Conservation (phyloP, 2,797 vertebrate genomes). For the Natrix natrix region DNA sequence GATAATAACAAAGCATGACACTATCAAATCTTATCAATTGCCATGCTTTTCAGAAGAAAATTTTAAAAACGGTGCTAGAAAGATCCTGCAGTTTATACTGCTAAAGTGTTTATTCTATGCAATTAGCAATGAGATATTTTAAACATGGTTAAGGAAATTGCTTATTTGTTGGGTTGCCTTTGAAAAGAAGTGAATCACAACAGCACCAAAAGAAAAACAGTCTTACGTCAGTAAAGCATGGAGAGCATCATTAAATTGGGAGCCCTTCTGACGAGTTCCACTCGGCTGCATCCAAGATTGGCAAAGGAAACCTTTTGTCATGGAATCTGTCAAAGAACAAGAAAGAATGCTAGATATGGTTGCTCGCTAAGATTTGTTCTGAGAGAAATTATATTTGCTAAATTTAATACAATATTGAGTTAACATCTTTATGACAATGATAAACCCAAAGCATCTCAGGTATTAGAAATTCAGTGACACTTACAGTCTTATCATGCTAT, state of each 20-base stretch:
- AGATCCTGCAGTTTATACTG: background rate
- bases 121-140: background rate
- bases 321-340: conserved; percentile 72
- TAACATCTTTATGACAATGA: background rate
- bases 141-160: background rate
- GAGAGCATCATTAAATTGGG: conserved; percentile 82
- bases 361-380: background rate
- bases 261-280: conserved; percentile 82
- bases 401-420: background rate
- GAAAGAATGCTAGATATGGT: background rate
- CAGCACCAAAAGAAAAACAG: background rate
- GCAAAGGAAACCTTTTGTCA: conserved; percentile 85
- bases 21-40: background rate
- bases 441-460: background rate
- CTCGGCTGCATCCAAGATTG: conserved; percentile 81
- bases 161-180: background rate
- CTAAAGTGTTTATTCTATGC: background rate
- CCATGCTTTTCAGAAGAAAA: background rate
- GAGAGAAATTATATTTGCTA: background rate
- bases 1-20: background rate
- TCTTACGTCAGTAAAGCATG: conserved; percentile 83
- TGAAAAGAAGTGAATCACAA: background rate
- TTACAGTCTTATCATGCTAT: background rate
- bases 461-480: background rate
- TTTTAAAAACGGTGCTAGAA: background rate